Percentiles rank a stretch among this genome's conserved stretches.
Conservation (phyloP, 2,113 vertebrate species). For the Accipiter cooperii region DNA sequence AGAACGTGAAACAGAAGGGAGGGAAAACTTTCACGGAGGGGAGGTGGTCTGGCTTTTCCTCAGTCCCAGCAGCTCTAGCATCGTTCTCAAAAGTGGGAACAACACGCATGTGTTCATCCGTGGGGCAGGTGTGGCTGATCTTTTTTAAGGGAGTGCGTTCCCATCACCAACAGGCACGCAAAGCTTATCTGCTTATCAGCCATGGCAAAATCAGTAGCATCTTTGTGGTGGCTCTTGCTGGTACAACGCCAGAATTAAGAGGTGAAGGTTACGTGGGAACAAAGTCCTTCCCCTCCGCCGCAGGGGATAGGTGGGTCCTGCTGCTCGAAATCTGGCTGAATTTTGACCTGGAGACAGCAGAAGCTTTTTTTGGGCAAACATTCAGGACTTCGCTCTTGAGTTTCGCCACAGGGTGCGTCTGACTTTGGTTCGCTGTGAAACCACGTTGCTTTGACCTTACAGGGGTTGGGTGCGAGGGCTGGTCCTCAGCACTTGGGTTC, state of each 20-base stretch:
- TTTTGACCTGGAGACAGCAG: neutral
- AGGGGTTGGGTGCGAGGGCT: neutral
- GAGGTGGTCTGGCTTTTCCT: neutral
- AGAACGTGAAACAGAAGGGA: neutral
- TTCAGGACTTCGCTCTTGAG: neutral
- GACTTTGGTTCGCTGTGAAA: neutral
- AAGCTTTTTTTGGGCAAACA: neutral
- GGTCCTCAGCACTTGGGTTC: neutral
- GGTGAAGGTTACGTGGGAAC: neutral
- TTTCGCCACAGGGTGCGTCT: neutral
- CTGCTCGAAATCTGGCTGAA: neutral
- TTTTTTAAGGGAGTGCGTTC: neutral
- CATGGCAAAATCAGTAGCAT: neutral
- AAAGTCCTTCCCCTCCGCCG: neutral
- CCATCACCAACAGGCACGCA: neutral
- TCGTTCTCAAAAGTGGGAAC: neutral
- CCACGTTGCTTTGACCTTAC: neutral
- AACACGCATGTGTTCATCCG: accelerated
- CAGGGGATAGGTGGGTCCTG: neutral
- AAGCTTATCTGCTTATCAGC: neutral
- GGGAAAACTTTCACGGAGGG: neutral
- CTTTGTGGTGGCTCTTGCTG: neutral
- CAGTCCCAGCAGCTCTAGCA: neutral
- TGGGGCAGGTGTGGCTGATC: neutral
- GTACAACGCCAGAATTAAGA: neutral